Conservation (phyloP, 2,113 vertebrate genomes). For the Ranitomeya imitator region DNA sequence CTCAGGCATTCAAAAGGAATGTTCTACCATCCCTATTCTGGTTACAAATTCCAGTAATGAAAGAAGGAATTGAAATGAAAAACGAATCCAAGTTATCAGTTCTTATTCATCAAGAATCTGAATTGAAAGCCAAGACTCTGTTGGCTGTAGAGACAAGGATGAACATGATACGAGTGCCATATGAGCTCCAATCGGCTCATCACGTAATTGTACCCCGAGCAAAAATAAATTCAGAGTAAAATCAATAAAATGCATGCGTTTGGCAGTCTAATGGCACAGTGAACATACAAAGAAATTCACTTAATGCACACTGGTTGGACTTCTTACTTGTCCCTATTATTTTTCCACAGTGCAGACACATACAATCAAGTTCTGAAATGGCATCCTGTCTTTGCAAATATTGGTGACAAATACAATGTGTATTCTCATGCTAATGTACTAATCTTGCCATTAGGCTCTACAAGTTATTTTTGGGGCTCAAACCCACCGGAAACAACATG, state of each 20-base stretch:
- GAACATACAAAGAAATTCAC: background rate
- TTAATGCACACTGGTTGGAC: background rate
- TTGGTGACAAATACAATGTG: background rate
- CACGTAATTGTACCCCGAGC: background rate
- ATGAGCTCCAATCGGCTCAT: no score
- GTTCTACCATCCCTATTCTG: background rate
- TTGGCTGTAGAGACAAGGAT: background rate
- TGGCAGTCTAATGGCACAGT: background rate
- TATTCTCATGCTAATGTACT: background rate
- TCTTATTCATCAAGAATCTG: background rate
- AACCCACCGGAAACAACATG: background rate
- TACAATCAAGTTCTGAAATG: background rate
- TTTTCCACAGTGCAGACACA: background rate
- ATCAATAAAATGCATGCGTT: background rate
- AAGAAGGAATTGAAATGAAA: no score
- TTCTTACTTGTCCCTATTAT: background rate
- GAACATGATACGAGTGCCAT: background rate
- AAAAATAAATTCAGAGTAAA: background rate
- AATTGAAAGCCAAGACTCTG: background rate
- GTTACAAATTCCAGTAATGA: no score
- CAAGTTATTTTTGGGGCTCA: background rate
- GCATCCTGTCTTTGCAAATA: background rate
- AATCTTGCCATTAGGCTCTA: background rate
- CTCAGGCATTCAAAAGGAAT: background rate
- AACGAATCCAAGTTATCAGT: background rate